A percentile compares a stretch with the other conserved stretches of the same genome.
These are phyloP conservation scores for Actias luna DNA, from an alignment of 2,888 invertebrate species.

Conservation along the genomic window DNA sequence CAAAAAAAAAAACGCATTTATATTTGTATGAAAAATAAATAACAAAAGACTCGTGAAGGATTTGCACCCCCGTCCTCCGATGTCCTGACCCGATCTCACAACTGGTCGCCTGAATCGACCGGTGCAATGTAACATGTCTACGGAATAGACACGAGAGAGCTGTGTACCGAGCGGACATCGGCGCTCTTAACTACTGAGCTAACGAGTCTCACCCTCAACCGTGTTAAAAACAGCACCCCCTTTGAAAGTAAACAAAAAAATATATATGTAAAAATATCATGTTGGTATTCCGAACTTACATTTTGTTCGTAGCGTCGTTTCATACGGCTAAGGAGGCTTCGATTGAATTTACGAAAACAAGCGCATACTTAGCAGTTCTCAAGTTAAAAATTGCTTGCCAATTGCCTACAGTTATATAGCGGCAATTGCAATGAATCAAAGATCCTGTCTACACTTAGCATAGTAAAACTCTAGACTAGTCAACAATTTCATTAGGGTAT, in stretches of 20 bases:
- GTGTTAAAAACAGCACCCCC: neutral
- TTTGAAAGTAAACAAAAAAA: neutral
- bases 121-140: neutral
- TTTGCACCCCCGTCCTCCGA: slow-evolving; percentile 28
- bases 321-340: neutral
- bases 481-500: too few relatives aligned
- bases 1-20: too few relatives aligned
- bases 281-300: neutral
- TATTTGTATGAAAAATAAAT: neutral
- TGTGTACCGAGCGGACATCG: slow-evolving; percentile 13
- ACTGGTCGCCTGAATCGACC: neutral
- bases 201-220: slow-evolving; percentile 12
- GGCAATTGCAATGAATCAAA: too few relatives aligned
- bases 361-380: neutral
- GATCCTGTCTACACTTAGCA: too few relatives aligned
- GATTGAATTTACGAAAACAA: neutral
- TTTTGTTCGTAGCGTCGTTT: neutral
- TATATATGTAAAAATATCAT: neutral
- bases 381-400: too few relatives aligned
- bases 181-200: slow-evolving; percentile 21
- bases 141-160: neutral
- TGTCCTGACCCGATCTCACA: slow-evolving; percentile 7
- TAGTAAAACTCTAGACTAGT: too few relatives aligned
- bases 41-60: slow-evolving; percentile 25
- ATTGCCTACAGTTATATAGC: too few relatives aligned